Evolutionary conservation across 2,113 vertebrate species (phyloP).

Genomic region (Oenanthe oenanthe): DNA sequence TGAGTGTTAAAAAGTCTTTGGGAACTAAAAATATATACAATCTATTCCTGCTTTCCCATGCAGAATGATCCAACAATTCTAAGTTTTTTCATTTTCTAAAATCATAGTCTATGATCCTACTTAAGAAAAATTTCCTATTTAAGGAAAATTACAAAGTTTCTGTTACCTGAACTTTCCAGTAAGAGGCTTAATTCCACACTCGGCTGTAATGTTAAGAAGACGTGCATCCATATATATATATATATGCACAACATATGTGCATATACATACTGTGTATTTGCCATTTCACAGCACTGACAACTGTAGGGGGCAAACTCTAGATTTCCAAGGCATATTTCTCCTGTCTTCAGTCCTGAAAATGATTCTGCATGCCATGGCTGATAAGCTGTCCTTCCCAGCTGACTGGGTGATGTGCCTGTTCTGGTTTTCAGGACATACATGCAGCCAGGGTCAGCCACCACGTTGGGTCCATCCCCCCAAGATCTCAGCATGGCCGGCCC

Average conservation of each 20-base stretch:
- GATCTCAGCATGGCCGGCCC: conserved; percentile 86
- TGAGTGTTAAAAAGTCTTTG: neutral
- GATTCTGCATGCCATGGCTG: neutral
- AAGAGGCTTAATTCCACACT: neutral
- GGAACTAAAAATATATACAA: fast-evolving
- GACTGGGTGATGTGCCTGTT: neutral
- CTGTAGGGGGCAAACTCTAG: neutral
- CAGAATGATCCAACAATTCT: neutral
- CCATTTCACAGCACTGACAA: neutral
- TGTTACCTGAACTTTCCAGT: neutral
- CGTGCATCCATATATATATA: neutral
- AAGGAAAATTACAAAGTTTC: neutral
- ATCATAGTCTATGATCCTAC: neutral
- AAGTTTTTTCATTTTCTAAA: neutral
- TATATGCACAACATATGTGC: neutral
- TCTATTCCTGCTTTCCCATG: neutral
- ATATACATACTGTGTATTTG: neutral
- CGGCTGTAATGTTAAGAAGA: neutral
- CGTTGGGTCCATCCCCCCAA: conserved; percentile 85
- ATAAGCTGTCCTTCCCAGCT: neutral
- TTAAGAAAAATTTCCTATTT: neutral
- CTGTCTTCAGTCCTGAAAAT: neutral
- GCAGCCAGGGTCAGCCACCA: conserved; percentile 76
- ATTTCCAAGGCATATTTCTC: neutral
- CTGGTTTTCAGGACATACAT: conserved; percentile 78